Evolutionary conservation across 2,113 vertebrate species (phyloP).

Genomic region (Taurulus bubalis): DNA sequence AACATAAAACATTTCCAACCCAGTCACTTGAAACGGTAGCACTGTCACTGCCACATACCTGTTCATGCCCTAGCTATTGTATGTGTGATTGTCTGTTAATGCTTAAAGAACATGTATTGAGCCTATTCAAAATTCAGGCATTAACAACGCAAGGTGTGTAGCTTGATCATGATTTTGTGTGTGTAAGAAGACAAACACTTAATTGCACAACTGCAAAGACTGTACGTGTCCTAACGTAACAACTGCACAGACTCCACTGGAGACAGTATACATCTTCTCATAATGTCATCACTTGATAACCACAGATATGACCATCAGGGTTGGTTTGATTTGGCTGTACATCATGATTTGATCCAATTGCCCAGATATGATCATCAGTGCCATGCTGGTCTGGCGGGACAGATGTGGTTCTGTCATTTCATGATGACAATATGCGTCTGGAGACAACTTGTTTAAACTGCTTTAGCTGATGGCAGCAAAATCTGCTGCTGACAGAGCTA

Average conservation of each 20-base stretch:
- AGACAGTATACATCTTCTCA: constrained; percentile 6
- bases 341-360: constrained; percentile 12
- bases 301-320: neutral
- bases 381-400: neutral
- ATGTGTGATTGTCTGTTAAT: constrained; percentile 1
- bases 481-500: constrained; percentile 14
- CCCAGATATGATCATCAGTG: constrained; percentile 13
- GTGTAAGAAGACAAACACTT: neutral
- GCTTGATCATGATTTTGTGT: constrained; percentile 18
- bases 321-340: constrained; percentile 17
- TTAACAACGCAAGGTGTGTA: constrained; percentile 10
- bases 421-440: constrained; percentile 4
- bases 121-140: constrained; percentile 19
- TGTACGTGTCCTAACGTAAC: neutral
- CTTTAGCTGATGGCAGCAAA: constrained; percentile 7
- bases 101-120: constrained; percentile 1
- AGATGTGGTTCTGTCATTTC: constrained; percentile 15
- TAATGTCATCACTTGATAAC: neutral
- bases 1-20: constrained; percentile 53
- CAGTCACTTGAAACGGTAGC: constrained; percentile 41
- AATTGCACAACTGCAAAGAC: neutral
- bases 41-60: neutral
- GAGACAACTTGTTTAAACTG: constrained; percentile 12
- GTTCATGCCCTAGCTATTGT: constrained; percentile 12
- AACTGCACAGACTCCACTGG: neutral